These are phyloP conservation scores for Coptotermes formosanus DNA, from an alignment of 1,140 invertebrate species.

Conservation along the genomic window DNA sequence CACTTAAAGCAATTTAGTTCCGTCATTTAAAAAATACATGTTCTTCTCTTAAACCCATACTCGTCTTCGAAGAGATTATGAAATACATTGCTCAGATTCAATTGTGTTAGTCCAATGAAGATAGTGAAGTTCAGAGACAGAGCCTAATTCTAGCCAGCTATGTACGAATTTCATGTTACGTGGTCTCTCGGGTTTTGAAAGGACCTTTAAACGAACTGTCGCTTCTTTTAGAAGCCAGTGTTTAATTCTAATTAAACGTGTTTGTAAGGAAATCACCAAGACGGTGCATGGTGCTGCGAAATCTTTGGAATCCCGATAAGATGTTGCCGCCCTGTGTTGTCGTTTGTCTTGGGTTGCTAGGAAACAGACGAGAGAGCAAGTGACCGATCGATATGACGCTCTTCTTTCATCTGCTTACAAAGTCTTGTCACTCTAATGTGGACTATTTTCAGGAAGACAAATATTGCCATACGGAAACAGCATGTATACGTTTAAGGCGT, in stretches of 20 bases:
- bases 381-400: neutral
- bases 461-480: too few relatives aligned
- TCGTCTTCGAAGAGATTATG: too few relatives aligned
- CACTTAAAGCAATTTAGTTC: too few relatives aligned
- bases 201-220: neutral
- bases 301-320: conserved; percentile 1
- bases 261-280: neutral
- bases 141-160: too few relatives aligned
- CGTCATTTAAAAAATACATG: too few relatives aligned
- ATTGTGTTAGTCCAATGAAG: too few relatives aligned
- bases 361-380: neutral
- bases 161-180: too few relatives aligned
- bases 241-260: neutral
- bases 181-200: neutral
- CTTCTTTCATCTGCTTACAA: neutral
- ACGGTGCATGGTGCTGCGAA: neutral
- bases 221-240: neutral
- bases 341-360: neutral
- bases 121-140: too few relatives aligned
- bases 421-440: neutral
- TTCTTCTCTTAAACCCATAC: too few relatives aligned
- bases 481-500: too few relatives aligned
- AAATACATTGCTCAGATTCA: too few relatives aligned
- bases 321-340: neutral
- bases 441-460: neutral